These are phyloP conservation scores for Catajapyx aquilonaris DNA, from an alignment of 1,140 invertebrate genomes.

Conservation along the genomic window DNA sequence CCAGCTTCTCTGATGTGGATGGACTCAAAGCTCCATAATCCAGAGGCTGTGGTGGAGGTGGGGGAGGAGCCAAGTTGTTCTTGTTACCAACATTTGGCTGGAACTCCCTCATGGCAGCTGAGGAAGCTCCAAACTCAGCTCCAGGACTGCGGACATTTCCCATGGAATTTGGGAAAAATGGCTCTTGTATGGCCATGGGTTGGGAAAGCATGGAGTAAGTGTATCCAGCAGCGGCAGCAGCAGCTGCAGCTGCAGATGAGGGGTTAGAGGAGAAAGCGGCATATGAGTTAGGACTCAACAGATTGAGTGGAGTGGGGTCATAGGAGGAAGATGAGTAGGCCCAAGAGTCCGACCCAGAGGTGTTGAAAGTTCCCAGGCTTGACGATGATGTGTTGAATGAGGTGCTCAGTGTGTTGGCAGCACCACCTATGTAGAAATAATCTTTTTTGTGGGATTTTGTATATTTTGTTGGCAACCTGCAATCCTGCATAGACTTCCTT, in stretches of 20 bases:
- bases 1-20: slow-evolving; percentile 1
- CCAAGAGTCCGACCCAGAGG: slow-evolving; percentile 6
- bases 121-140: background rate
- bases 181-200: slow-evolving; percentile 10
- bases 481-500: no score
- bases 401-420: slow-evolving; percentile 8
- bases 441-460: background rate
- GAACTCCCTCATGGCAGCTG: slow-evolving; percentile 7
- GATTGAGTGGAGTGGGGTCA: slow-evolving; percentile 9
- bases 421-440: slow-evolving; percentile 3
- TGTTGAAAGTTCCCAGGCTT: slow-evolving; percentile 6
- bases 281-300: slow-evolving; percentile 9
- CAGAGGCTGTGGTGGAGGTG: slow-evolving; percentile 6
- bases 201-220: slow-evolving; percentile 11
- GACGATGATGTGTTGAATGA: slow-evolving; percentile 6
- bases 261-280: slow-evolving; percentile 10
- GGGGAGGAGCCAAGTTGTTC: no score
- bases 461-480: background rate
- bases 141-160: slow-evolving; percentile 8
- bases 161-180: slow-evolving; percentile 11
- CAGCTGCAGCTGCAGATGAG: no score
- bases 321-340: slow-evolving; percentile 9
- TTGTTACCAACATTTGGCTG: no score
- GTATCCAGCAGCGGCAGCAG: no score
- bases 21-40: slow-evolving; percentile 5